Conservation (phyloP, 2,797 vertebrate genomes). For the Perodicticus potto region DNA sequence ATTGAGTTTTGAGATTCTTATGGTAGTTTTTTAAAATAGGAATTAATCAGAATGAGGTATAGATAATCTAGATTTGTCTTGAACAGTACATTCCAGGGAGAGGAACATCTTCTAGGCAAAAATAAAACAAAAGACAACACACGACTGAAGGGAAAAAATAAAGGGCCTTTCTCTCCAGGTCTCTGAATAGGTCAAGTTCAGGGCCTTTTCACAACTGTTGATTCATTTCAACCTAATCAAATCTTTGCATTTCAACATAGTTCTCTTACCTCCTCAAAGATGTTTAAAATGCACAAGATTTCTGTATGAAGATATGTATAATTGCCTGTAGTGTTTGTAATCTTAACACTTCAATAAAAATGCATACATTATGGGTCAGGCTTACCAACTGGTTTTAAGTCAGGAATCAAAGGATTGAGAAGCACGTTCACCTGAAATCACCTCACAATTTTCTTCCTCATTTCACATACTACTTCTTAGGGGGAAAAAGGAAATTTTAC, state of each 20-base stretch:
- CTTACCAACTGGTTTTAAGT: slow-evolving; percentile 67
- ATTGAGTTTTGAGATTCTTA: slow-evolving; percentile 9
- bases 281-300: slow-evolving; percentile 11
- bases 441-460: slow-evolving; percentile 19
- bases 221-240: slow-evolving; percentile 48
- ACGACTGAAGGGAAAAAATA: not conserved
- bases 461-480: not conserved
- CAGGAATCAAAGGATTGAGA: slow-evolving; percentile 73
- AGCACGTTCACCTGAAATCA: slow-evolving; percentile 42
- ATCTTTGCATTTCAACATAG: slow-evolving; percentile 38
- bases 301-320: not conserved
- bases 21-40: slow-evolving; percentile 29
- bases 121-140: slow-evolving; percentile 29
- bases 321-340: not conserved
- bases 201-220: slow-evolving; percentile 3
- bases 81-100: not conserved
- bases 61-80: not conserved
- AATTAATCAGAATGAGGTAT: slow-evolving; percentile 39
- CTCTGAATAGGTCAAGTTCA: slow-evolving; percentile 71
- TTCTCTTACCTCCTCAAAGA: slow-evolving; percentile 21
- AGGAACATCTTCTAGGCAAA: slow-evolving; percentile 17
- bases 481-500: slow-evolving; percentile 29
- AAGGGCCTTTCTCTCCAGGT: not conserved
- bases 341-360: slow-evolving; percentile 66
- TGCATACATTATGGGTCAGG: not conserved